Conservation (phyloP, 2,888 invertebrate species). For the Malacosoma neustria region DNA sequence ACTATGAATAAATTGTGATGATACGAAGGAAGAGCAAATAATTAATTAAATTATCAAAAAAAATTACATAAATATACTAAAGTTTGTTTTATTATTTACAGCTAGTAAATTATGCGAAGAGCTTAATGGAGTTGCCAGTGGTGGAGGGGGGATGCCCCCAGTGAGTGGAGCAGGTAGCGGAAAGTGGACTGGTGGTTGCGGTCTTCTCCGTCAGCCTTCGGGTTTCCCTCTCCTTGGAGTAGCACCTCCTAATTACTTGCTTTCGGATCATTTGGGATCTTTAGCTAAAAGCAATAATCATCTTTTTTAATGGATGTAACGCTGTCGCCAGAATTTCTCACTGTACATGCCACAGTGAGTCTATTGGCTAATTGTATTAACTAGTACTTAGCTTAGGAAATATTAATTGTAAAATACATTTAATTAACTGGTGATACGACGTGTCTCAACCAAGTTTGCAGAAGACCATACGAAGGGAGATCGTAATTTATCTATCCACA, state of each 20-base stretch:
- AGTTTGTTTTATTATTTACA: slow-evolving; percentile 29
- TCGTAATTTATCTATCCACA: no score
- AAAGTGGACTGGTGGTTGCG: slow-evolving; percentile 77
- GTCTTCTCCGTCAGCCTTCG: slow-evolving; percentile 76
- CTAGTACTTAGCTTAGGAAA: not conserved
- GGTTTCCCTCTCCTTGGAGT: slow-evolving; percentile 76
- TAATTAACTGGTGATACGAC: no score
- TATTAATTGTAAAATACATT: not conserved
- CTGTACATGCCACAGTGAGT: slow-evolving; percentile 19
- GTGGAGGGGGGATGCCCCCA: slow-evolving; percentile 46
- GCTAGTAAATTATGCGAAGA: slow-evolving; percentile 65
- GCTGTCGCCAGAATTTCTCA: slow-evolving; percentile 23
- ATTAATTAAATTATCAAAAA: no score
- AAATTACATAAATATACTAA: no score
- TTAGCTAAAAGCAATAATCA: slow-evolving; percentile 77
- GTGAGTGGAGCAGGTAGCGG: slow-evolving; percentile 53
- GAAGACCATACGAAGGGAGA: no score
- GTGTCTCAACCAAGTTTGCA: no score
- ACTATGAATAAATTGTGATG: no score
- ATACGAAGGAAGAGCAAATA: no score
- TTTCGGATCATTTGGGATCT: slow-evolving; percentile 77
- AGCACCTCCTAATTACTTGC: slow-evolving; percentile 75
- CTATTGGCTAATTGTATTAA: slow-evolving; percentile 3
- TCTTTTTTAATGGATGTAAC: slow-evolving; percentile 73
- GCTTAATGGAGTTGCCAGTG: slow-evolving; percentile 49